Evolutionary conservation across 2,113 vertebrate genomes (phyloP).

Genomic region (Clarias macrocephalus): DNA sequence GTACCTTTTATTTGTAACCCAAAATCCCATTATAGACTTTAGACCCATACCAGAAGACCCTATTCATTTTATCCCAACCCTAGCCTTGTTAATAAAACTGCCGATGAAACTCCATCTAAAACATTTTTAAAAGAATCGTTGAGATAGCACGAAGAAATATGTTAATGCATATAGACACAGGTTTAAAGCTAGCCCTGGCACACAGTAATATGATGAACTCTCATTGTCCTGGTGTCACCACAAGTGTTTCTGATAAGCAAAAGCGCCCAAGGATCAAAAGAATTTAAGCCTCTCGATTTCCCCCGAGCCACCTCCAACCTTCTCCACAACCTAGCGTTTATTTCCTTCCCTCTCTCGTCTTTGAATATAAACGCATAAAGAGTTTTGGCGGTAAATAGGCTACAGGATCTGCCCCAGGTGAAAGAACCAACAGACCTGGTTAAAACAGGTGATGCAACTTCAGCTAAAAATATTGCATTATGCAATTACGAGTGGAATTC

Average conservation of each 20-base stretch:
- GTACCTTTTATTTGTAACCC: constrained; percentile 40
- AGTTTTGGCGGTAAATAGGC: constrained; percentile 39
- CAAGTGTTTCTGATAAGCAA: constrained; percentile 87
- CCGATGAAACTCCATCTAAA: not conserved
- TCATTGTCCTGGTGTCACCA: constrained; percentile 81
- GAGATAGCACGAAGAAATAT: constrained; percentile 70
- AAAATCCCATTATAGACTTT: constrained; percentile 42
- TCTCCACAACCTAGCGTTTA: constrained; percentile 59
- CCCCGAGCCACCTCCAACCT: constrained; percentile 61
- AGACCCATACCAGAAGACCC: constrained; percentile 6
- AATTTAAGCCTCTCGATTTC: constrained; percentile 75
- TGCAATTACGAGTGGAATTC: not conserved
- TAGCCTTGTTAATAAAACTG: not conserved
- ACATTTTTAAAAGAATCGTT: constrained; percentile 45
- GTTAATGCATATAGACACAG: constrained; percentile 85
- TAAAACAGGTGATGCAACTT: constrained; percentile 23
- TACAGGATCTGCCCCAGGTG: constrained; percentile 52
- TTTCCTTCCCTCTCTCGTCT: constrained; percentile 47
- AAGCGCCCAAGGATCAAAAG: constrained; percentile 83
- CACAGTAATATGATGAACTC: constrained; percentile 79
- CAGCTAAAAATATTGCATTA: not conserved
- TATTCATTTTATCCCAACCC: not conserved
- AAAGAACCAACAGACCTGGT: constrained; percentile 54
- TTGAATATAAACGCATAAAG: constrained; percentile 45
- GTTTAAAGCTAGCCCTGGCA: constrained; percentile 78